Conservation (phyloP, 2,797 vertebrate genomes). For the Atherinosoma microstoma region DNA sequence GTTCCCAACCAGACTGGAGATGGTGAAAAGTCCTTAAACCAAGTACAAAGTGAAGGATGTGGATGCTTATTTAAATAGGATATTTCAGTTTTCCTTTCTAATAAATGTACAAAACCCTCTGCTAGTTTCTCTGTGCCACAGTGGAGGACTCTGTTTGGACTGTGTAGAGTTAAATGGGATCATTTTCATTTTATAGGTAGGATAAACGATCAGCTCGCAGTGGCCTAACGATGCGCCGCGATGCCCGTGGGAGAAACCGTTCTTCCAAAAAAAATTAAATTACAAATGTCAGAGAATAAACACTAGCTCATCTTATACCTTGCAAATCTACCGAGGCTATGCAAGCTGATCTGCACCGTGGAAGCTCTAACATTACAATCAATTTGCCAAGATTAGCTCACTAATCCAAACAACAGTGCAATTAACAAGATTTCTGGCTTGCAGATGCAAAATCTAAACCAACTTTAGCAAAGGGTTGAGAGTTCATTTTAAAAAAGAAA, state of each 20-base stretch:
- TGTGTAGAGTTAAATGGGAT: background rate
- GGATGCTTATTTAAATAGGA: background rate
- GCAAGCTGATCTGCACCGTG: background rate
- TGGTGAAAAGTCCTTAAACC: background rate
- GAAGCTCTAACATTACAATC: slow-evolving; percentile 11
- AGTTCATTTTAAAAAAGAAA: slow-evolving; percentile 36
- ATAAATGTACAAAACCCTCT: background rate
- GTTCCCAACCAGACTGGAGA: background rate
- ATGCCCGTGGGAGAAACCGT: background rate
- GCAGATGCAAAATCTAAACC: slow-evolving; percentile 37
- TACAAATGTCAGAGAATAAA: background rate
- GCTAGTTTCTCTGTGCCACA: background rate
- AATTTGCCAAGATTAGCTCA: slow-evolving; percentile 9
- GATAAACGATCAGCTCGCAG: background rate
- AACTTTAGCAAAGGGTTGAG: slow-evolving; percentile 16
- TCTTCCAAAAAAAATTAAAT: background rate
- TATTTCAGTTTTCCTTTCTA: background rate
- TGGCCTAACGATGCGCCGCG: background rate
- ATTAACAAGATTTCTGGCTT: slow-evolving; percentile 29
- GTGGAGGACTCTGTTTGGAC: background rate
- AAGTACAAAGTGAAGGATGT: background rate
- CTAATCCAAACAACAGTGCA: slow-evolving; percentile 10
- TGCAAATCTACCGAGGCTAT: background rate
- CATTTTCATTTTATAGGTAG: background rate
- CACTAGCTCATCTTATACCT: background rate